Conservation (phyloP, 1,140 invertebrate genomes). For the Phenacoccus solenopsis region DNA sequence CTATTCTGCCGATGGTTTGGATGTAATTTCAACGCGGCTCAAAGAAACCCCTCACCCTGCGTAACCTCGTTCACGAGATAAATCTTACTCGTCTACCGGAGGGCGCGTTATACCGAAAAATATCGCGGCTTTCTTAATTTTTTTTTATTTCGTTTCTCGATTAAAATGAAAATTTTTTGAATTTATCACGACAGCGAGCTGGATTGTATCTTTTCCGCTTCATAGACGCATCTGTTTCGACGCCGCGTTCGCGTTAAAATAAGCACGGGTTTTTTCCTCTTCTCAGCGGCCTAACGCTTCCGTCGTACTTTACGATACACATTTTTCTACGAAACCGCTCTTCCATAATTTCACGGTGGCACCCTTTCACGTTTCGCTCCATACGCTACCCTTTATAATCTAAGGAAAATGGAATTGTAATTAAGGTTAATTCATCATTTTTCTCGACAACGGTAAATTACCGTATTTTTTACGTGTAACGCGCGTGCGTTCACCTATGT, state of each 20-base stretch:
- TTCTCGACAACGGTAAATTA: slow-evolving; percentile 12
- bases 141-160: neutral
- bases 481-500: neutral
- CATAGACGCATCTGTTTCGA: neutral
- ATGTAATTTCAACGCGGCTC: neutral
- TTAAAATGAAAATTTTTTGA: slow-evolving; percentile 4
- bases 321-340: neutral
- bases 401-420: slow-evolving; percentile 13
- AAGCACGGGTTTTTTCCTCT: neutral
- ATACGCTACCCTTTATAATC: slow-evolving; percentile 1
- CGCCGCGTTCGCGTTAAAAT: neutral
- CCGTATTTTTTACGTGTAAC: slow-evolving; percentile 1
- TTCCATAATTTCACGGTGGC: neutral
- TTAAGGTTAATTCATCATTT: slow-evolving; percentile 17
- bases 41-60: neutral
- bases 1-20: too few relatives aligned
- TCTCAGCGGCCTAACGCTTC: neutral
- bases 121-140: neutral
- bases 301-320: neutral
- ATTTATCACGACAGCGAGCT: neutral
- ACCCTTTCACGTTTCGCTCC: neutral
- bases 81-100: neutral
- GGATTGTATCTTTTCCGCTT: slow-evolving; percentile 1
- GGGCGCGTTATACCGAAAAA: neutral
- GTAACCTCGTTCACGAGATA: neutral